Conservation (phyloP, 2,113 vertebrate species). For the Megalops atlanticus region DNA sequence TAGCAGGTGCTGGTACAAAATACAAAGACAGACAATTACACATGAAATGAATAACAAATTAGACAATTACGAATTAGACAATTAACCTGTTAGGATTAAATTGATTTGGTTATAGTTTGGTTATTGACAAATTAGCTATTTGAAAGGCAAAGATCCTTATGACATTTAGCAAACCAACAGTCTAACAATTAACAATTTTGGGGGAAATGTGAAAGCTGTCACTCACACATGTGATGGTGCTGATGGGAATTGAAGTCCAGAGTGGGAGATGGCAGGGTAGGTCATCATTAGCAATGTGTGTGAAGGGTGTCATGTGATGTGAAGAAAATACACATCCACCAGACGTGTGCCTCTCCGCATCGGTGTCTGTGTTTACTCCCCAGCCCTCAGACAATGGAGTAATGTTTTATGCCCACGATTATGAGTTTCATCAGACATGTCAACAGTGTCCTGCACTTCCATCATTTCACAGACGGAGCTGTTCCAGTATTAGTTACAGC, state of each 20-base stretch:
- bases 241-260: not conserved
- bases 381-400: not conserved
- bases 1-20: too few species aligned
- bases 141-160: too few species aligned
- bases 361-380: slow-evolving; percentile 3
- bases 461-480: not conserved
- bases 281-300: not conserved
- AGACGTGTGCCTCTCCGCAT: not conserved
- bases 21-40: too few species aligned
- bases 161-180: too few species aligned
- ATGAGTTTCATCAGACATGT: slow-evolving; percentile 4
- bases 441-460: not conserved
- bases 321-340: not conserved
- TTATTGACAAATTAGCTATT: too few species aligned
- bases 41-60: too few species aligned
- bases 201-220: not conserved
- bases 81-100: too few species aligned
- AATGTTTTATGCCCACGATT: slow-evolving; percentile 11
- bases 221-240: not conserved
- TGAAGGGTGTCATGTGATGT: too few species aligned
- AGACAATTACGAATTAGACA: too few species aligned
- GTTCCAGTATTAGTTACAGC: not conserved
- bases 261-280: not conserved
- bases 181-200: too few species aligned
- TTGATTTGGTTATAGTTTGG: too few species aligned